phyloP scores from a whole-genome alignment of 2,113 vertebrate species.

The Mobula hypostoma region DNA sequence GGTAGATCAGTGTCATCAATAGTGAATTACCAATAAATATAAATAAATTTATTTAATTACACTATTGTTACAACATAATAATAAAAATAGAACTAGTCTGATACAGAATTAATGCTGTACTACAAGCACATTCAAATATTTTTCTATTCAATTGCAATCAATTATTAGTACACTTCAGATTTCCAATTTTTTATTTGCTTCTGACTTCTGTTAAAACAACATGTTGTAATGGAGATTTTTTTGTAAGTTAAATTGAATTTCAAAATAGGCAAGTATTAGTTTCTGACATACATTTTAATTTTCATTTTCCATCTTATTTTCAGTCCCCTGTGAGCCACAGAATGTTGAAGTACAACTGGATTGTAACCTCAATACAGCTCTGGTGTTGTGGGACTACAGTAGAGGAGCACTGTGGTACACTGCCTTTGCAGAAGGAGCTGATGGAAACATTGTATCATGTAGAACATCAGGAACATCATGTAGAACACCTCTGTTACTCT shows the following conservation, averaged over 20 bases:
- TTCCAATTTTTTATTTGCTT: background rate
- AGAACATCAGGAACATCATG: conserved; percentile 50
- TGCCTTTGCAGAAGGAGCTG: conserved; percentile 50
- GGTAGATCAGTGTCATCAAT: no score
- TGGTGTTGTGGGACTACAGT: conserved; percentile 50
- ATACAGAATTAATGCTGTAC: background rate
- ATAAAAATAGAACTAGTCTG: background rate
- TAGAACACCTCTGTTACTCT: conserved; percentile 46
- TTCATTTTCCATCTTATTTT: background rate
- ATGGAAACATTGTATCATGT: conserved; percentile 47
- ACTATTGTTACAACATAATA: background rate
- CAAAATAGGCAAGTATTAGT: background rate
- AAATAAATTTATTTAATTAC: background rate
- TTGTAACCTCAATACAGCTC: conserved; percentile 51
- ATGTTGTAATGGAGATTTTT: background rate
- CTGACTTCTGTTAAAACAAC: background rate
- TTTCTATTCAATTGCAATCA: background rate
- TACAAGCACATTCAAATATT: background rate
- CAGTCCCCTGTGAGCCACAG: conserved; percentile 60
- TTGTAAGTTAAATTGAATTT: background rate
- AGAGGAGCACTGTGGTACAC: conserved; percentile 50
- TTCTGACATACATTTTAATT: background rate
- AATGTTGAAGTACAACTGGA: conserved; percentile 43
- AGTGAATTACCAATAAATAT: background rate
- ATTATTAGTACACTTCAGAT: background rate